A percentile compares a stretch with the other conserved stretches of the same genome.
Conservation (phyloP, 2,888 invertebrate species). For the Synanthedon tipuliformis region DNA sequence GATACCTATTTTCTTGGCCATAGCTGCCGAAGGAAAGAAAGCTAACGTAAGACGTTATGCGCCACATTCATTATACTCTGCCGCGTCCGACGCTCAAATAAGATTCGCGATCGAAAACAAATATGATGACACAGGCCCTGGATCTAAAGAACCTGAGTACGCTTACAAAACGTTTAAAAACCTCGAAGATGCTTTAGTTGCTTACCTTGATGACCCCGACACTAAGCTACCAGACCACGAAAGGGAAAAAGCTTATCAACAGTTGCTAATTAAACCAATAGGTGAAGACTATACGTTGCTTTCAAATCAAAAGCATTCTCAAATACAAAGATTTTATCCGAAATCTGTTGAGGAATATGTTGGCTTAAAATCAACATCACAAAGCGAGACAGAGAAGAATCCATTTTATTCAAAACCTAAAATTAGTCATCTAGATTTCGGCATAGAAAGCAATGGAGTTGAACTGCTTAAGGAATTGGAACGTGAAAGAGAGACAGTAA, state of each 20-base stretch:
- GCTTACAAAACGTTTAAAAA: slow-evolving; percentile 48
- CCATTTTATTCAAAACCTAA: neutral
- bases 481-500: neutral
- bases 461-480: neutral
- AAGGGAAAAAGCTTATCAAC: slow-evolving; percentile 25
- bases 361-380: slow-evolving; percentile 11
- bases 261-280: slow-evolving; percentile 14
- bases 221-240: slow-evolving; percentile 49
- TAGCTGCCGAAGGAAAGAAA: slow-evolving; percentile 5
- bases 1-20: neutral
- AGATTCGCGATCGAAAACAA: slow-evolving; percentile 54
- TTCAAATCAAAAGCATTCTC: neutral
- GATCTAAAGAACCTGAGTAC: slow-evolving; percentile 33
- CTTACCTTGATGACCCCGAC: slow-evolving; percentile 47
- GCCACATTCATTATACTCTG: slow-evolving; percentile 14
- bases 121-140: slow-evolving; percentile 61
- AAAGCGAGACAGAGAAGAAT: neutral
- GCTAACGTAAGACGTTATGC: neutral
- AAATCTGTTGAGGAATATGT: slow-evolving; percentile 29
- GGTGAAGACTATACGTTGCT: neutral
- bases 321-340: slow-evolving; percentile 13
- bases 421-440: neutral
- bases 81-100: slow-evolving; percentile 50
- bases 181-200: slow-evolving; percentile 44
- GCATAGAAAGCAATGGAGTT: neutral